Evolutionary conservation across 2,797 vertebrate species (phyloP).

Genomic region (Siniperca obscura): DNA sequence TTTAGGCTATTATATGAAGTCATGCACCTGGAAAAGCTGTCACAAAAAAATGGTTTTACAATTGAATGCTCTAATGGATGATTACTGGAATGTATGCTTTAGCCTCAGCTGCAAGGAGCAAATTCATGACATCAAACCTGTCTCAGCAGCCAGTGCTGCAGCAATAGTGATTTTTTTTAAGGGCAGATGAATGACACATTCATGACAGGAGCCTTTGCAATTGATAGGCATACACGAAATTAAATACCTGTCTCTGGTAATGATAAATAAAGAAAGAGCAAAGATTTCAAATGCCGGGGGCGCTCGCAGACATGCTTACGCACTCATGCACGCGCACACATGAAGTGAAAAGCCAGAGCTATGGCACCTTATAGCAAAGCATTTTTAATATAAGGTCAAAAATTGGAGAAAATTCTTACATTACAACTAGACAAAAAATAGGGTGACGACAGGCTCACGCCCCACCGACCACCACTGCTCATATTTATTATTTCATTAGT

Average conservation of each 20-base stretch:
- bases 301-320: conserved; percentile 14
- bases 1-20: conserved; percentile 35
- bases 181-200: conserved; percentile 58
- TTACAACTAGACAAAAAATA: not conserved
- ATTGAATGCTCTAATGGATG: conserved; percentile 26
- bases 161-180: conserved; percentile 26
- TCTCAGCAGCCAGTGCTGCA: conserved; percentile 48
- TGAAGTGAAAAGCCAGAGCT: conserved; percentile 15
- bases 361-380: conserved; percentile 22
- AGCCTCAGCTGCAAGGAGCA: conserved; percentile 38
- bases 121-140: conserved; percentile 41
- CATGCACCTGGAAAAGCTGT: conserved; percentile 38
- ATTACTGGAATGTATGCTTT: conserved; percentile 34
- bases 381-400: conserved; percentile 15
- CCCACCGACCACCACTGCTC: conserved; percentile 22
- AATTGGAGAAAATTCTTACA: conserved; percentile 15
- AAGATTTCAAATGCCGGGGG: conserved; percentile 20
- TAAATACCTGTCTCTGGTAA: conserved; percentile 33
- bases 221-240: conserved; percentile 28
- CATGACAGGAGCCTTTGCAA: conserved; percentile 48
- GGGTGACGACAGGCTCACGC: conserved; percentile 22
- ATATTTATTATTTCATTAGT: conserved; percentile 32
- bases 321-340: conserved; percentile 26
- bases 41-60: conserved; percentile 2
- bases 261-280: conserved; percentile 40